Conservation (phyloP, 2,113 vertebrate genomes). For the Oryzias curvinotus region DNA sequence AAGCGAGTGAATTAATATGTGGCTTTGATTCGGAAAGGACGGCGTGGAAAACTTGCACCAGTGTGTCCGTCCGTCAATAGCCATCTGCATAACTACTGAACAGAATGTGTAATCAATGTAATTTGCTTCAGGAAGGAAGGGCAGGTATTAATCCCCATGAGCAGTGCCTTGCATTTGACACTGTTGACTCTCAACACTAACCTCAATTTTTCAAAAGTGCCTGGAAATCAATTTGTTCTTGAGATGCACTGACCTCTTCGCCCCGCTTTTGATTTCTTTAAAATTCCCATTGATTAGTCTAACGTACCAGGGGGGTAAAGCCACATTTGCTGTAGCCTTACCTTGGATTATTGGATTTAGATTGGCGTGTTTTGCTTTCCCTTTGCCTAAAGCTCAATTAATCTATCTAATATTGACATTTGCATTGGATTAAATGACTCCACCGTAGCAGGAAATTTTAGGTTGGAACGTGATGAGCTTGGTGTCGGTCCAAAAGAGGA, state of each 20-base stretch:
- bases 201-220: slow-evolving; percentile 65
- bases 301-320: slow-evolving; percentile 33
- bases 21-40: slow-evolving; percentile 35
- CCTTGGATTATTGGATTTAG: slow-evolving; percentile 58
- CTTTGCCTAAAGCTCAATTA: slow-evolving; percentile 34
- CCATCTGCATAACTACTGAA: slow-evolving; percentile 28
- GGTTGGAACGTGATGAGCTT: slow-evolving; percentile 23
- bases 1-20: too few relatives aligned
- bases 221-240: slow-evolving; percentile 68
- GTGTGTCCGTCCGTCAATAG: slow-evolving; percentile 30
- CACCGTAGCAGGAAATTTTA: slow-evolving; percentile 27
- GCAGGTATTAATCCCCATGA: slow-evolving; percentile 50
- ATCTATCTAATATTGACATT: slow-evolving; percentile 40
- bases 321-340: slow-evolving; percentile 34
- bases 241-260: slow-evolving; percentile 55
- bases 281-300: slow-evolving; percentile 66
- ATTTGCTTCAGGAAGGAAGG: slow-evolving; percentile 45
- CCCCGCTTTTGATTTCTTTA: slow-evolving; percentile 62
- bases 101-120: slow-evolving; percentile 43
- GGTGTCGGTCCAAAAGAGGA: slow-evolving; percentile 24
- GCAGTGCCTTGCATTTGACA: slow-evolving; percentile 49
- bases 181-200: slow-evolving; percentile 54
- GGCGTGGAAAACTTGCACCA: slow-evolving; percentile 9
- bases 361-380: slow-evolving; percentile 50
- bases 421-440: slow-evolving; percentile 35